Percentiles rank a stretch among this genome's conserved stretches.
phyloP scores from a whole-genome alignment of 2,797 vertebrate species.

The Mormyrops attenuatus region DNA sequence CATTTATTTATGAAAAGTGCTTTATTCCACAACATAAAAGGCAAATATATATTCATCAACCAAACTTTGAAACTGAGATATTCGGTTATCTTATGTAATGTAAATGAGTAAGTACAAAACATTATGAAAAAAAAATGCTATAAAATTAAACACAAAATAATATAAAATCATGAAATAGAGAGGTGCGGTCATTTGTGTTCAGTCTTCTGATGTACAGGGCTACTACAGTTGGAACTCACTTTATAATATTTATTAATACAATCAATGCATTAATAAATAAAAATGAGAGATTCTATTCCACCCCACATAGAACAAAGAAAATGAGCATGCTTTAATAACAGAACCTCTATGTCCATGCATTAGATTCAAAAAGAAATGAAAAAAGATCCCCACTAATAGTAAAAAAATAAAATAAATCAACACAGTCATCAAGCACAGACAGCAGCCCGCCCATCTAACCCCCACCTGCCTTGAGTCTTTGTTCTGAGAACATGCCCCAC shows the following conservation, averaged over 20 bases:
- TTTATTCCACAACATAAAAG: background rate
- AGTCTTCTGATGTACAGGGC: background rate
- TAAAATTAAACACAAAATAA: background rate
- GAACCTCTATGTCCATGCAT: background rate
- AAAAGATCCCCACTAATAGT: slow-evolving; percentile 36
- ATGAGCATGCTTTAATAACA: background rate
- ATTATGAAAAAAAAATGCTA: background rate
- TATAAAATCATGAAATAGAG: background rate
- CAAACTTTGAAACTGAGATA: background rate
- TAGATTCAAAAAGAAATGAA: slow-evolving; percentile 7
- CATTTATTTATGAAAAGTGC: background rate
- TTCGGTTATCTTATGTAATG: background rate
- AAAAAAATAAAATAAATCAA: slow-evolving; percentile 16
- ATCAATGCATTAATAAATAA: background rate
- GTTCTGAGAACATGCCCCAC: slow-evolving; percentile 67
- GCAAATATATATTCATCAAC: background rate
- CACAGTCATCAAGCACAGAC: background rate
- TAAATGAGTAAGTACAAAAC: background rate
- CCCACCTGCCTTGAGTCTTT: slow-evolving; percentile 59
- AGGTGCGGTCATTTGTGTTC: background rate
- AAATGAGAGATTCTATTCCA: background rate
- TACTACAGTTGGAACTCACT: background rate
- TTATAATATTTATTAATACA: background rate
- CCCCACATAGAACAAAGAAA: background rate
- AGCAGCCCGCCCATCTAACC: slow-evolving; percentile 24